A percentile compares a stretch with the other conserved stretches of the same genome.
Conservation (phyloP, 2,113 vertebrate species). For the Vireo altiloquus region DNA sequence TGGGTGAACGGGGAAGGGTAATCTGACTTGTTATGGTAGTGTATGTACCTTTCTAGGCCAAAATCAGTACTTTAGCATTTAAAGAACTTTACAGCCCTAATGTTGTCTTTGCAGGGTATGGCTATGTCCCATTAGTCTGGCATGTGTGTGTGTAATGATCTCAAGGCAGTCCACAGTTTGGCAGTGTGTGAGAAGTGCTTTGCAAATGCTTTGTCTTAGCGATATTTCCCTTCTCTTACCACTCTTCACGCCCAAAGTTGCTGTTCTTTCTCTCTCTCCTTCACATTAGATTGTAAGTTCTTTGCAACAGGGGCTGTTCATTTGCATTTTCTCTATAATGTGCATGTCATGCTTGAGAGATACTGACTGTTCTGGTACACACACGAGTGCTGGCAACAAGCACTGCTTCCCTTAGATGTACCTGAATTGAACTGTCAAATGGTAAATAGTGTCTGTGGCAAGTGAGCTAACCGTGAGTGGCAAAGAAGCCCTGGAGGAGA, state of each 20-base stretch:
- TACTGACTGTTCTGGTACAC: conserved; percentile 27
- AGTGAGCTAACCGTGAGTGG: conserved; percentile 30
- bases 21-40: not conserved
- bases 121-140: not conserved
- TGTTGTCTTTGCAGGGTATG: not conserved
- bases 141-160: not conserved
- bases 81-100: not conserved
- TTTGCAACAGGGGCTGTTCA: conserved; percentile 1
- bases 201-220: not conserved
- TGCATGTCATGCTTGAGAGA: conserved; percentile 44
- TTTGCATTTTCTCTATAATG: conserved; percentile 52
- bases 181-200: not conserved
- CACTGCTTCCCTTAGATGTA: not conserved
- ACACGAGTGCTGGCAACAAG: conserved; percentile 13
- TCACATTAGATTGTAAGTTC: not conserved
- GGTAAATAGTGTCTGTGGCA: conserved; percentile 46
- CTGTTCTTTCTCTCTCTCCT: not conserved
- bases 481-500: conserved; percentile 47
- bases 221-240: not conserved
- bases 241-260: fast-evolving
- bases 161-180: not conserved
- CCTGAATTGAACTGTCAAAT: conserved; percentile 64
- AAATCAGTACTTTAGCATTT: not conserved
- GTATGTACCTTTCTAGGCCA: not conserved
- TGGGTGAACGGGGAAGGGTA: not conserved